phyloP scores from a whole-genome alignment of 1,140 invertebrate species.

The Platorchestia sp. region DNA sequence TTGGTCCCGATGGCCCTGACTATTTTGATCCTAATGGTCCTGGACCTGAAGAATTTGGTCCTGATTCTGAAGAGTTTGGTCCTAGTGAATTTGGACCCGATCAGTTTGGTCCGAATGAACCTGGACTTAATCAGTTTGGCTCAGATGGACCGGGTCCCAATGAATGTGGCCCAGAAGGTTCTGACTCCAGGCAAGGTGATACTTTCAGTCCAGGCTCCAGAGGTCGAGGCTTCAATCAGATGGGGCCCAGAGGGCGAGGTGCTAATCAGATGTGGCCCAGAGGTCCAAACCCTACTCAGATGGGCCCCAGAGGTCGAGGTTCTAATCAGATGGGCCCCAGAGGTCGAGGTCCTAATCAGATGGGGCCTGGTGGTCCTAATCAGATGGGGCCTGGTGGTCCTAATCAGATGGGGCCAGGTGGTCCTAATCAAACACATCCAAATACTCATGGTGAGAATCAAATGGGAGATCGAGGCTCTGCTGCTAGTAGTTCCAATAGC shows the following conservation, averaged over 20 bases:
- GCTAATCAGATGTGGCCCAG: neutral
- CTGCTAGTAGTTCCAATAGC: neutral
- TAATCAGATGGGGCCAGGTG: neutral
- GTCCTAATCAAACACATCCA: neutral
- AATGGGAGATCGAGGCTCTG: neutral
- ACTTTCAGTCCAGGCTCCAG: neutral
- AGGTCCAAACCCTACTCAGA: neutral
- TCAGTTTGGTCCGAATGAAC: conserved; percentile 13
- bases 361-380: neutral
- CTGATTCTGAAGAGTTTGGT: neutral
- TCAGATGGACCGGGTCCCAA: neutral
- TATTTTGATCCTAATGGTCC: neutral
- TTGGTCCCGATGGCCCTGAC: neutral
- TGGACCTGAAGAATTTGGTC: neutral
- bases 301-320: neutral
- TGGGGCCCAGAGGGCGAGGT: neutral
- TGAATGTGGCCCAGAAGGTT: neutral
- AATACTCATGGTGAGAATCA: neutral
- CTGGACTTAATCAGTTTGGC: conserved; percentile 15
- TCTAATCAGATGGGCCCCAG: neutral
- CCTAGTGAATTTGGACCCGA: neutral
- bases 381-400: neutral
- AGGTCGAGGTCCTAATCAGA: conserved; percentile 15
- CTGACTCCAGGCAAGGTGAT: neutral
- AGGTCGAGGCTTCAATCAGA: neutral